Evolutionary conservation across 2,888 invertebrate genomes (phyloP).

Genomic region (Cremastobaeus sp.): DNA sequence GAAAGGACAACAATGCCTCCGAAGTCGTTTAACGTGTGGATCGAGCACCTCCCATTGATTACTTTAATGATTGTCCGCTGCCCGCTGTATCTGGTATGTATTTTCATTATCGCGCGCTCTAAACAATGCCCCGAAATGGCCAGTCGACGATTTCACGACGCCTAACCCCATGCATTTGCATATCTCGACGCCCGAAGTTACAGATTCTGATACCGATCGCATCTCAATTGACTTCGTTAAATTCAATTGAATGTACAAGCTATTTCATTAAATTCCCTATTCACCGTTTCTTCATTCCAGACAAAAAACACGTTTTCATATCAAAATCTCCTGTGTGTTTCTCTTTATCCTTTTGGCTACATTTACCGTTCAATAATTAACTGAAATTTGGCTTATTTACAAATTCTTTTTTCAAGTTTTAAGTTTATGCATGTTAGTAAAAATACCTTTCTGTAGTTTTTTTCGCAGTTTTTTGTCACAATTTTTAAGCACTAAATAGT

Average conservation of each 20-base stretch:
- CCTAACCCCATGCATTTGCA: slow-evolving; percentile 61
- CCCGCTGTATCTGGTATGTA: slow-evolving; percentile 65
- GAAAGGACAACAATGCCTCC: slow-evolving; percentile 58
- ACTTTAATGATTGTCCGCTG: slow-evolving; percentile 65
- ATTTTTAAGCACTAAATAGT: too few species aligned
- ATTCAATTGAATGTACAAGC: slow-evolving; percentile 22
- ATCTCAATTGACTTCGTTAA: slow-evolving; percentile 34
- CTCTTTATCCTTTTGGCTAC: too few species aligned
- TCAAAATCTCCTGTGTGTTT: too few species aligned
- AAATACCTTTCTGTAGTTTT: too few species aligned
- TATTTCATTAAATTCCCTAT: too few species aligned
- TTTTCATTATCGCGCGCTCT: slow-evolving; percentile 69
- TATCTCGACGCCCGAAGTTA: slow-evolving; percentile 55
- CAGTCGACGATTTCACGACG: slow-evolving; percentile 62
- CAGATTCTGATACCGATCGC: slow-evolving; percentile 40
- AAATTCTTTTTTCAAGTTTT: too few species aligned
- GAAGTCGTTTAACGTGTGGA: slow-evolving; percentile 57
- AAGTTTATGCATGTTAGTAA: too few species aligned
- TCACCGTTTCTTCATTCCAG: too few species aligned
- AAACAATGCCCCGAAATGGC: slow-evolving; percentile 65
- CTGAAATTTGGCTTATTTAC: too few species aligned
- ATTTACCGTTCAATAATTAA: too few species aligned
- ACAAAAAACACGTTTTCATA: too few species aligned
- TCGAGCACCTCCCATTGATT: slow-evolving; percentile 64
- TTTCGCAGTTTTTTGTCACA: too few species aligned